Evolutionary conservation across 2,113 vertebrate genomes (phyloP), one percentile per base, ranked within the genome.

Genomic region (Sinocyclocheilus anophthalmus): DNA sequence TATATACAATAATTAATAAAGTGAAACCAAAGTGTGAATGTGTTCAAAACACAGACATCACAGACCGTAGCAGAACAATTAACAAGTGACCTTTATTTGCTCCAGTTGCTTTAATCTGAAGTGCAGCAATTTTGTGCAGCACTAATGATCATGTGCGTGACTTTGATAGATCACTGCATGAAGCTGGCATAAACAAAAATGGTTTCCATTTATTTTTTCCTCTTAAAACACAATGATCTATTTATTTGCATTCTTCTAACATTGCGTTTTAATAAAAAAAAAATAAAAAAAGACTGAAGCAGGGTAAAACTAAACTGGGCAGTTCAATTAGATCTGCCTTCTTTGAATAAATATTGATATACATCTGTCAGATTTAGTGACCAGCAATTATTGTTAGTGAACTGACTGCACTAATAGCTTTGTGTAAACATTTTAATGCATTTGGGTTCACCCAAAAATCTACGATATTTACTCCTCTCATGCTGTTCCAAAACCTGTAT

Each of bases 141-240:
- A 78, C 30, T 57, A 57, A 55, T 30, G 48, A 53, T 22, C 30
- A 57, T 57, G 26, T 57, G 14, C 0, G 12, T 73, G 70, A 79
- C 30, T 37, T 79, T 78, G 50, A 77, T 77, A 77, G 26, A 77
- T 55, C 14, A 77, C 70, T 57, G 76, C 76, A 57, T 22, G 10
- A 59, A 57, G 39, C 76, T 39, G 37, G 37, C 4, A 57, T 42
- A 42, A 8, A 57, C 16, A 0, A 77, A 26, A 57, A 26, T 4
- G 24, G 13, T 55, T 55, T 13, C 16, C 2, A 22, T 59, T 55
- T 57, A 5, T 37, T 22, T 33, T 59, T 37, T 11, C 26, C 18
- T 78, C 16, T 37, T 6, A 11, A 22, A 37, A 79, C 26, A 22
- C 16, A 78, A 22, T 59, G 4, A 3, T n/a, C 18, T 37, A 13